Evolutionary conservation across 2,888 invertebrate species (phyloP).

Genomic region (Dusona sp.): DNA sequence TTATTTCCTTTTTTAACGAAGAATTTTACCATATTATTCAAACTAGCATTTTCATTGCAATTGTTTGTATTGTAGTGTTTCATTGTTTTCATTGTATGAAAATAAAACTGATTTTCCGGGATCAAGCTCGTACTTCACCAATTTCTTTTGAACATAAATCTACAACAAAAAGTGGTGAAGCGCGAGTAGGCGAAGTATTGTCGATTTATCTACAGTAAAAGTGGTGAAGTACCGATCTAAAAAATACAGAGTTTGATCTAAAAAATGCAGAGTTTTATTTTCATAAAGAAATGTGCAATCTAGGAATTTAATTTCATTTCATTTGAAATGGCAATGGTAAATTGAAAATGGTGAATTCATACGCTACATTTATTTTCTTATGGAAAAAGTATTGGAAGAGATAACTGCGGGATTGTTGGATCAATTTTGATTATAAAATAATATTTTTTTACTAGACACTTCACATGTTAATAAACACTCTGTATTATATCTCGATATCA

Average conservation of each 20-base stretch:
- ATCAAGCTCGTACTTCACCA: no score
- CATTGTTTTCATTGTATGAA: no score
- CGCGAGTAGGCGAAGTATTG: no score
- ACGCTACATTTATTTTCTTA: neutral
- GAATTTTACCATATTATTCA: neutral
- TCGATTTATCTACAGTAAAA: no score
- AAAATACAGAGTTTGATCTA: neutral
- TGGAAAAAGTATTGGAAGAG: no score
- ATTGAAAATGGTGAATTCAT: neutral
- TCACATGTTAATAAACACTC: neutral
- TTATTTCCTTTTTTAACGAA: slow-evolving; percentile 1
- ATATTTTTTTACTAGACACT: neutral
- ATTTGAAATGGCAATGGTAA: neutral
- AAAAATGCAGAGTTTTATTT: neutral
- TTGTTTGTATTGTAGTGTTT: no score
- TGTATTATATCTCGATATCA: slow-evolving; percentile 8
- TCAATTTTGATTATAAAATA: neutral
- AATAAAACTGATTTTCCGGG: no score
- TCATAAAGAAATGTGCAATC: neutral
- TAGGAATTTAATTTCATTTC: neutral
- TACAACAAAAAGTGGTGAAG: neutral
- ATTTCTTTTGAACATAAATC: no score
- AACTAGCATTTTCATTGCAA: neutral
- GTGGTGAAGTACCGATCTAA: no score
- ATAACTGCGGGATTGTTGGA: neutral